Conservation (phyloP, 2,797 vertebrate genomes). For the Ammospiza maritima region DNA sequence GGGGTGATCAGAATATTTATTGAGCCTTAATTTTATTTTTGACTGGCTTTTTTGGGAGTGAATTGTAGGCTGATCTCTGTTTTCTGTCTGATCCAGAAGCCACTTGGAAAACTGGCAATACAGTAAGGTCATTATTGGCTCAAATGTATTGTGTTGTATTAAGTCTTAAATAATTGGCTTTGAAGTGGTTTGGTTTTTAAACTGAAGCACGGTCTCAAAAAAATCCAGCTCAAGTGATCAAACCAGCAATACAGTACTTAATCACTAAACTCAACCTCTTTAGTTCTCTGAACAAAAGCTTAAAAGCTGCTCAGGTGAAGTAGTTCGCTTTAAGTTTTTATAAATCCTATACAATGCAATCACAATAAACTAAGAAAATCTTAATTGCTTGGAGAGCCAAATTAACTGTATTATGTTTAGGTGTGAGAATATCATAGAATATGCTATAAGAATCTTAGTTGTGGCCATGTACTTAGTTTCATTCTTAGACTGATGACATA, state of each 20-base stretch:
- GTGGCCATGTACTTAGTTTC: accelerated
- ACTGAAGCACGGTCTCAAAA: background rate
- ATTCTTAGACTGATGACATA: background rate
- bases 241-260: background rate
- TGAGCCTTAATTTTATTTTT: slow-evolving; percentile 31
- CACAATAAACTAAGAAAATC: background rate
- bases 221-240: background rate
- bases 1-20: background rate
- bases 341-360: background rate
- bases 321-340: background rate
- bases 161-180: background rate
- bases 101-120: background rate
- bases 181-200: background rate
- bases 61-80: background rate
- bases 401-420: background rate
- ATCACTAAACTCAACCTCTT: background rate
- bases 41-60: background rate
- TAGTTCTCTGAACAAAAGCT: background rate
- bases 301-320: background rate
- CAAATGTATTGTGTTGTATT: background rate
- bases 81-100: background rate
- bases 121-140: background rate
- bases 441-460: background rate
- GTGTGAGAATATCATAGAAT: background rate
- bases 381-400: background rate